Base-by-base conservation (phyloP, 2,888 invertebrate species). In the Cheilosia vernalis region DNA sequence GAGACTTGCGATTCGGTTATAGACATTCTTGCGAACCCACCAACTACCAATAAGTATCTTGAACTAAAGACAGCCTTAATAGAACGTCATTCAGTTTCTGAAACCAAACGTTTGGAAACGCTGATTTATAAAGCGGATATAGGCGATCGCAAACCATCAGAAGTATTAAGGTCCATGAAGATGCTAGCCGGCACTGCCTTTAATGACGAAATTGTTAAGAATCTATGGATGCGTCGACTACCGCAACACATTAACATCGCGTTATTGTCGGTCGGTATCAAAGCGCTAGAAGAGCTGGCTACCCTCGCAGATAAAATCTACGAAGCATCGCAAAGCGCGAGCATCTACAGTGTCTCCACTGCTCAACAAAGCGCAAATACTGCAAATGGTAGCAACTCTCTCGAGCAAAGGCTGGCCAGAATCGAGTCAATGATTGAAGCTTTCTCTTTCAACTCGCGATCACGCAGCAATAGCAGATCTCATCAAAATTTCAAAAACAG, bases 241-340 rank as follows among this genome's bases (percentile, higher is more conserved):
- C 61, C 61, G n/a, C 61, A 47, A 13, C 47, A 24, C 17, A 63
- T 63, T 10, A 63, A 63, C 17, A 47, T 47, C 5, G 64, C 44
- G n/a, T 63, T 49, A 7, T 47, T 63, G 10, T 63, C 47, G 6
- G 49, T 63, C 6, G 63, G 30, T 15, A 6, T 17, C n/a, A 63
- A 66, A 24, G 4, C 51, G 2, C 51, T 66, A 2, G 53, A 53
- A 7, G 53, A 67, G 17, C 30, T 66, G 4, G 5, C 66, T 15
- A 2, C 51, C n/a, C 53, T 53, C 15, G 66, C 40, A 10, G 66
- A 55, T n/a, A 55, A n/a, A n/a, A 6, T n/a, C n/a, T n/a, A n/a
- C n/a, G n/a, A n/a, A n/a, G n/a, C n/a, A n/a, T n/a, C n/a, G n/a
- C n/a, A n/a, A n/a, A n/a, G n/a, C n/a, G n/a, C n/a, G n/a, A n/a